These are phyloP conservation scores for Perca fluviatilis DNA, from an alignment of 2,113 vertebrate species.

Conservation along the genomic window DNA sequence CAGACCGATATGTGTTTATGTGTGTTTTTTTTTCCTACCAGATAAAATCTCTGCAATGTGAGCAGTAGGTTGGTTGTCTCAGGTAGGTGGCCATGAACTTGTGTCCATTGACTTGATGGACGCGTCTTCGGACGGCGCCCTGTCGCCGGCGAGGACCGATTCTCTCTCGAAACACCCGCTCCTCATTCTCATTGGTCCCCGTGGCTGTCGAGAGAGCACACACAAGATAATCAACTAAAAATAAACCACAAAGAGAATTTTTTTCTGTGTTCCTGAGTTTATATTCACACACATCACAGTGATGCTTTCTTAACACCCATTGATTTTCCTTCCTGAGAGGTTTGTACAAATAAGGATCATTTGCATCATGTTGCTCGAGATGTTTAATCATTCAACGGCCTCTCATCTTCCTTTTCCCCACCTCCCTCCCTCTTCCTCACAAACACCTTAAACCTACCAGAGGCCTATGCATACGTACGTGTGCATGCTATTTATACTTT, in stretches of 20 bases:
- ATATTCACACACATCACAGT: neutral
- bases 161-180: conserved; percentile 95
- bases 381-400: conserved; percentile 65
- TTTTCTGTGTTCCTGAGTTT: neutral
- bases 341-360: conserved; percentile 37
- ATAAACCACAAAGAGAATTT: neutral
- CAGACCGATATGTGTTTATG: neutral
- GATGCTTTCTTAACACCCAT: neutral
- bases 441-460: conserved; percentile 67
- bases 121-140: conserved; percentile 95
- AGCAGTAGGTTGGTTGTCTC: conserved; percentile 98
- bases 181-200: conserved; percentile 96
- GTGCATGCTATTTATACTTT: conserved; percentile 75
- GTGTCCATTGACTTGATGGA: conserved; percentile 98
- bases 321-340: neutral
- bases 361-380: conserved; percentile 56
- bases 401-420: conserved; percentile 47
- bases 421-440: conserved; percentile 14
- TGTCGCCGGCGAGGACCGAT: conserved; percentile 96
- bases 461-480: conserved; percentile 59
- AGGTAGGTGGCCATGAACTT: conserved; percentile 99
- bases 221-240: neutral
- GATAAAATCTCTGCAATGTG: conserved; percentile 98
- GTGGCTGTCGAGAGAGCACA: conserved; percentile 65
- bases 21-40: conserved; percentile 85